Base-by-base conservation (phyloP, 2,888 invertebrate species). In the Cremastinae sp. region DNA sequence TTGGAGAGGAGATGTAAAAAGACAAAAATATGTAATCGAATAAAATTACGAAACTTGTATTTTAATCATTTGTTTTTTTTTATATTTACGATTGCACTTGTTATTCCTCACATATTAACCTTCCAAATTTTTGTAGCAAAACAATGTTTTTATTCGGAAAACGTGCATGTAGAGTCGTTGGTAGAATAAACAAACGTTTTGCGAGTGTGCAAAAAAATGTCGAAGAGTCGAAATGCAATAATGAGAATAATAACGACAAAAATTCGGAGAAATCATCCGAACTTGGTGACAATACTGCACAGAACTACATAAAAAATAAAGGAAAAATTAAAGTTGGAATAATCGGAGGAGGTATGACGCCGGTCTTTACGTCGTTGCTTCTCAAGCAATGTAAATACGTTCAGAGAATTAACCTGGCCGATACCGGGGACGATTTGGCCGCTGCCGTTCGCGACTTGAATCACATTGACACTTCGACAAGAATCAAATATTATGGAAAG, bases 331-430 rank as follows among this genome's bases (percentile, higher is more conserved):
- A 78, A 61, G 79, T 88, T n/a, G 83, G 82, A 49, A 83, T 89
- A 65, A 82, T 88, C 12, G 88, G 87, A 1, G 87, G 88, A 45
- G 85, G 86, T 51, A 80, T 74, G 35, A 74, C 82, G 0, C 77
- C 85, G 2, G 74, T 84, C 62, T 87, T 83, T 62, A 76, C 87
- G 2, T 80, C 83, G 10, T 35, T 87, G 41, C 82, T 89, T 53
- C 75, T 88, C 8, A 89, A 88, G 77, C 88, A 88, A 79, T 86
- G 83, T 53, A 80, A 80, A 41, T 55, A 82, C 1, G 84, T 88
- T 61, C 85, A 83, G 61, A 74, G 62, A 4, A 80, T 88, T 37
- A 78, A 83, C 61, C 56, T 88, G 5, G 80, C 85, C 14, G 88
- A 89, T 47, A 79, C 82, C 0, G 79, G 78, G 1, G 77, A 80